phyloP scores from a whole-genome alignment of 2,888 invertebrate genomes.

The Metacarcinus magister region DNA sequence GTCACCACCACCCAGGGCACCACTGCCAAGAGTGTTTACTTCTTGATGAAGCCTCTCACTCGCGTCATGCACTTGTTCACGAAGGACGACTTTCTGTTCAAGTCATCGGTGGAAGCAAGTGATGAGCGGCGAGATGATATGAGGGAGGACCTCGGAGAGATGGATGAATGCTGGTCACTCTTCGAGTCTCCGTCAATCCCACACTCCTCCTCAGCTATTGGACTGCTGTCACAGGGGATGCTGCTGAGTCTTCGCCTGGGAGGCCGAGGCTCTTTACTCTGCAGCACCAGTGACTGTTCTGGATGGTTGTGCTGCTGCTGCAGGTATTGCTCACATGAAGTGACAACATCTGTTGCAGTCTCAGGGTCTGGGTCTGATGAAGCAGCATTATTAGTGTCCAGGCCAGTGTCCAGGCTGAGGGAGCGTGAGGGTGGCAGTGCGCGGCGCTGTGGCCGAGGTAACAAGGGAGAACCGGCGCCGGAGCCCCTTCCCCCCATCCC shows the following conservation, averaged over 20 bases:
- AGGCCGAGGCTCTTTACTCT: constrained; percentile 67
- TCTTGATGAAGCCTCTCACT: constrained; percentile 81
- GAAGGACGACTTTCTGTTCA: constrained; percentile 77
- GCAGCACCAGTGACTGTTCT: constrained; percentile 32
- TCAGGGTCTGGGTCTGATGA: constrained; percentile 68
- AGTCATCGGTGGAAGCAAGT: constrained; percentile 71
- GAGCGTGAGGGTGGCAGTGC: constrained; percentile 81
- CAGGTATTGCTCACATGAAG: constrained; percentile 81
- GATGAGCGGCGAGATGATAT: constrained; percentile 74
- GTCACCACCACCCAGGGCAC: constrained; percentile 64
- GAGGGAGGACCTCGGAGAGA: constrained; percentile 55
- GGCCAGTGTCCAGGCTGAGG: constrained; percentile 81
- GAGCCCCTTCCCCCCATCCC: constrained; percentile 67
- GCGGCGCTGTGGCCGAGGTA: constrained; percentile 80
- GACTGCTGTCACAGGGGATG: constrained; percentile 80
- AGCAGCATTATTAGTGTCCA: constrained; percentile 75
- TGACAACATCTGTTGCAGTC: constrained; percentile 78
- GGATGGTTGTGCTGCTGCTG: constrained; percentile 77
- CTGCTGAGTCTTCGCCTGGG: constrained; percentile 79
- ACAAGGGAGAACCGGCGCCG: constrained; percentile 74
- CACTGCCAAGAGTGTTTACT: constrained; percentile 60
- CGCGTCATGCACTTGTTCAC: constrained; percentile 81
- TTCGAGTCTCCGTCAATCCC: constrained; percentile 53
- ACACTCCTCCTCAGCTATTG: constrained; percentile 76
- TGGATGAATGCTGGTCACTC: not conserved